Conservation (phyloP, 2,888 invertebrate species). For the Meganola albula region DNA sequence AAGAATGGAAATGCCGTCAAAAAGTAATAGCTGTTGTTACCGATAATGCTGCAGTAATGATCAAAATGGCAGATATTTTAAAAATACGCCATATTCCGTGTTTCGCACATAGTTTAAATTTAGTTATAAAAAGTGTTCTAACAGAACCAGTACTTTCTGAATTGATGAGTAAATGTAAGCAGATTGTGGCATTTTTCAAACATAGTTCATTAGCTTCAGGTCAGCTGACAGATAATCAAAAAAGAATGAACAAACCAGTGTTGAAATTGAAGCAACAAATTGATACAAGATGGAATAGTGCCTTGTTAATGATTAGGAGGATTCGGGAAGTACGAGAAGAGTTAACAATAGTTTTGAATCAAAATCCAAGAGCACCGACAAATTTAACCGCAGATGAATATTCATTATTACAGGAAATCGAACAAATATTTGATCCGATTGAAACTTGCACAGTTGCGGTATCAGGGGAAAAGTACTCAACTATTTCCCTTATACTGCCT, state of each 20-base stretch:
- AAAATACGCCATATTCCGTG: constrained; percentile 4
- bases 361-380: constrained; percentile 5
- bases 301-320: constrained; percentile 6
- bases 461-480: constrained; percentile 10
- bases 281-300: constrained; percentile 9
- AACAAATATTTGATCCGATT: constrained; percentile 13
- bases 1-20: constrained; percentile 1
- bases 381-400: constrained; percentile 7
- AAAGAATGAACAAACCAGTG: constrained; percentile 4
- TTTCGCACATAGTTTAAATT: constrained; percentile 3
- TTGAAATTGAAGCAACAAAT: constrained; percentile 5
- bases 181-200: constrained; percentile 7
- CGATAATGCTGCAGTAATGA: constrained; percentile 4
- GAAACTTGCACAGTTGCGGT: constrained; percentile 10
- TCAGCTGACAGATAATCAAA: constrained; percentile 4
- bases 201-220: constrained; percentile 7
- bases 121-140: constrained; percentile 1
- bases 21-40: constrained; percentile 5
- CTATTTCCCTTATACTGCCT: not conserved
- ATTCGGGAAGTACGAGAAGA: constrained; percentile 7
- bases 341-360: constrained; percentile 3
- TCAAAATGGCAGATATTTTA: constrained; percentile 3
- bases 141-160: constrained; percentile 1
- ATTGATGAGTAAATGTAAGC: constrained; percentile 7
- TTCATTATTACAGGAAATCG: constrained; percentile 6